phyloP scores from a whole-genome alignment of 2,888 invertebrate genomes.

The Lasioglossum calceatum region DNA sequence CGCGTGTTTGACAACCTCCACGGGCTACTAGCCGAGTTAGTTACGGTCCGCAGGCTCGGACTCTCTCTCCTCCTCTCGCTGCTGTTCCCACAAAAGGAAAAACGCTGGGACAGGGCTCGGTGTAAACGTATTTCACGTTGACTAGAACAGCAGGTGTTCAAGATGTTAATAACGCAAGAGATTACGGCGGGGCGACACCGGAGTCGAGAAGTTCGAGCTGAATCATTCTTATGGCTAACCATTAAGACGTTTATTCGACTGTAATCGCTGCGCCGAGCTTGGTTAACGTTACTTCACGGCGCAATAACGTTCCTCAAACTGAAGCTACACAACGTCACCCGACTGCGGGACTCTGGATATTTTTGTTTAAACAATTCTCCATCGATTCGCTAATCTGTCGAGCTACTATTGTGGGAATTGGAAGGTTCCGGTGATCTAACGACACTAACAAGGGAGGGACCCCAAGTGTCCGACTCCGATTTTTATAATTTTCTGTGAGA shows the following conservation, averaged over 20 bases:
- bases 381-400: too few relatives aligned
- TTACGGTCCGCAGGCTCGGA: neutral
- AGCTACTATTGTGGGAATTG: too few relatives aligned
- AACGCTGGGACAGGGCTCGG: neutral
- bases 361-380: neutral
- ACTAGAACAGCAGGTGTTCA: slow-evolving; percentile 48
- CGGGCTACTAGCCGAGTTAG: slow-evolving; percentile 13
- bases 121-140: slow-evolving; percentile 39
- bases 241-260: slow-evolving; percentile 36
- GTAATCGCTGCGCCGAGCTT: slow-evolving; percentile 9
- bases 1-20: slow-evolving; percentile 34
- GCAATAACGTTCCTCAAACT: neutral
- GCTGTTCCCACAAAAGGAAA: slow-evolving; percentile 15
- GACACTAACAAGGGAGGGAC: too few relatives aligned
- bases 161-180: slow-evolving; percentile 36
- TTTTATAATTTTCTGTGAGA: too few relatives aligned
- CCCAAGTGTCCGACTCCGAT: too few relatives aligned
- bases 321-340: neutral
- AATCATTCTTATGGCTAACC: neutral
- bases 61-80: neutral
- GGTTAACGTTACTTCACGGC: too few relatives aligned
- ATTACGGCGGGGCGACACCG: neutral
- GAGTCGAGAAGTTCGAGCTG: neutral
- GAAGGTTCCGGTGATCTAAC: too few relatives aligned
- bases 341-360: neutral